These are phyloP conservation scores for Bombus pascuorum DNA, from an alignment of 1,140 invertebrate genomes.

Conservation along the genomic window DNA sequence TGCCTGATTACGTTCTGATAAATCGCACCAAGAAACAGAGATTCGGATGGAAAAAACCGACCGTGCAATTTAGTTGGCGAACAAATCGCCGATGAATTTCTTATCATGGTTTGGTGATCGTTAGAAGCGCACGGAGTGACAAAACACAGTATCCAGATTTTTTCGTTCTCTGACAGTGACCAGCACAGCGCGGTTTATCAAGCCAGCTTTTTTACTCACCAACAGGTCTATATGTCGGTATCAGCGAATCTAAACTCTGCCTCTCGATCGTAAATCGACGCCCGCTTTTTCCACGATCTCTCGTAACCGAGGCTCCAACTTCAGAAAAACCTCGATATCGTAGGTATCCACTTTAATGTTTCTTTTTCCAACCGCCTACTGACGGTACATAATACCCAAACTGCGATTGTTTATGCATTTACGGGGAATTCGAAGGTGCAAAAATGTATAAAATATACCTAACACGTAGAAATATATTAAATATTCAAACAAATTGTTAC, in stretches of 20 bases:
- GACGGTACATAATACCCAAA: too few species aligned
- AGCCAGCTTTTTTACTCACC: neutral
- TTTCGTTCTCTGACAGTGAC: constrained; percentile 11
- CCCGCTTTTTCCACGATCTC: neutral
- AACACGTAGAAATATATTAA: too few species aligned
- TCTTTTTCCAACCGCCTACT: neutral
- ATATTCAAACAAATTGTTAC: too few species aligned
- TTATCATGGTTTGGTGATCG: neutral
- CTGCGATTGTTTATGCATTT: too few species aligned
- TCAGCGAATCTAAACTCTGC: neutral
- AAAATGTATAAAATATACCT: too few species aligned
- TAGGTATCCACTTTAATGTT: neutral
- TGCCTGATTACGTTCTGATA: neutral
- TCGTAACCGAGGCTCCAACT: neutral
- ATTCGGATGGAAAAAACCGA: neutral
- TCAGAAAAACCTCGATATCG: neutral
- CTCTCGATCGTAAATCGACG: constrained; percentile 13
- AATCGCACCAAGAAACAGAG: neutral
- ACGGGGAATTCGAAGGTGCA: too few species aligned
- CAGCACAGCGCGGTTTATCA: constrained; percentile 26
- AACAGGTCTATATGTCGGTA: neutral
- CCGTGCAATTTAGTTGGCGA: neutral
- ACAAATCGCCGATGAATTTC: constrained; percentile 24
- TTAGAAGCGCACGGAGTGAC: neutral
- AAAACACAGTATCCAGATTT: neutral